Evolutionary conservation across 2,888 invertebrate species (phyloP).

Genomic region (Neoitamus cyanurus): DNA sequence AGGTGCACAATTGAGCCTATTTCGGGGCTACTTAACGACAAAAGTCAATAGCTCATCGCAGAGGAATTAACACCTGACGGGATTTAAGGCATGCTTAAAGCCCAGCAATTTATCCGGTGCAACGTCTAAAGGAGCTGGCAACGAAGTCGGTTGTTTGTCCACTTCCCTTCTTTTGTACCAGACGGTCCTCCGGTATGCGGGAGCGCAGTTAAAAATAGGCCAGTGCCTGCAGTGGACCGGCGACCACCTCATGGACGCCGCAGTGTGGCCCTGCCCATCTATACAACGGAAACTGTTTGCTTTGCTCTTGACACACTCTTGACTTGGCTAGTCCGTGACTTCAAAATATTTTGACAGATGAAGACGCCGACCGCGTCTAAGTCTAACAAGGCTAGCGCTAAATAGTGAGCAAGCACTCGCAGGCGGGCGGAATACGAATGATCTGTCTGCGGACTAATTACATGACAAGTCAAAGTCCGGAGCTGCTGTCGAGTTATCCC

Average conservation of each 20-base stretch:
- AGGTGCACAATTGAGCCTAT: constrained; percentile 47
- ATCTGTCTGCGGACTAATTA: constrained; percentile 40
- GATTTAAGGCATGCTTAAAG: constrained; percentile 16
- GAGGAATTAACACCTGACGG: constrained; percentile 48
- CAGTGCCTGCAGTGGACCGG: background rate
- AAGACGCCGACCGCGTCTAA: constrained; percentile 33
- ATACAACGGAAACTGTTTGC: constrained; percentile 1
- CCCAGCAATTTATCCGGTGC: background rate
- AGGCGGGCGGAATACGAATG: constrained; percentile 11
- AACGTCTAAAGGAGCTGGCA: background rate
- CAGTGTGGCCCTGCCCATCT: background rate
- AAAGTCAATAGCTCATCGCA: constrained; percentile 40
- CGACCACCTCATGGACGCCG: constrained; percentile 41
- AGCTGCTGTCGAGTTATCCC: background rate
- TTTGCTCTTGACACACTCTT: constrained; percentile 32
- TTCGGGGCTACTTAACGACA: constrained; percentile 41
- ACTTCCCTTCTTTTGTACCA: background rate
- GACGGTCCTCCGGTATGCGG: background rate
- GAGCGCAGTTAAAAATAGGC: constrained; percentile 37
- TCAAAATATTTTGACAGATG: constrained; percentile 44
- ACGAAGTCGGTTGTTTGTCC: constrained; percentile 21
- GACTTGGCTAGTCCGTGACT: constrained; percentile 29
- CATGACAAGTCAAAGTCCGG: constrained; percentile 21
- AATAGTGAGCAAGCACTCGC: constrained; percentile 10
- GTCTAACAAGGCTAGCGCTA: constrained; percentile 7